Evolutionary conservation across 2,797 vertebrate species (phyloP).

Genomic region (Pyrocephalus nanus): DNA sequence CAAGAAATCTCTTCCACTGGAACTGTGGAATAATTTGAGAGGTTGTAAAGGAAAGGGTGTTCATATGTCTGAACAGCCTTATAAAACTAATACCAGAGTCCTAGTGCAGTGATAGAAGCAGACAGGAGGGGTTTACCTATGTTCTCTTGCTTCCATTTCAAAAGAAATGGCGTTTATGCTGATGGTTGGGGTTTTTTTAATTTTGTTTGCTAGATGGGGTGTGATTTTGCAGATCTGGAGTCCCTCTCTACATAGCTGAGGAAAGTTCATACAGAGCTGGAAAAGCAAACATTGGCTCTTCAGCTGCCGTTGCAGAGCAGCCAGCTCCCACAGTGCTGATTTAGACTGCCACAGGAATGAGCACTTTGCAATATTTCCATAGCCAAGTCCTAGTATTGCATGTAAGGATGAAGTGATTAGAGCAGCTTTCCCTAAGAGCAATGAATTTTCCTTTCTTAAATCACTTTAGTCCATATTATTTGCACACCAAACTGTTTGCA

Average conservation of each 20-base stretch:
- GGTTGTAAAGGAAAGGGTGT: not conserved
- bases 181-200: not conserved
- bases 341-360: not conserved
- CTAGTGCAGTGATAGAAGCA: not conserved
- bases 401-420: not conserved
- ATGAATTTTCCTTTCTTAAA: not conserved
- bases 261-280: not conserved
- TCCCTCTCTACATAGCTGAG: not conserved
- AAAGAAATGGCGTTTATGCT: not conserved
- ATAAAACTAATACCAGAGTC: not conserved
- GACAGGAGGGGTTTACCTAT: not conserved
- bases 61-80: not conserved
- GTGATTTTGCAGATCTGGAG: not conserved
- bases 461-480: not conserved
- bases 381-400: not conserved
- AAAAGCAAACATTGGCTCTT: not conserved
- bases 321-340: not conserved
- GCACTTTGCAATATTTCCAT: not conserved
- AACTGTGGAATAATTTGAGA: not conserved
- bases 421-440: not conserved
- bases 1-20: not conserved
- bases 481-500: not conserved
- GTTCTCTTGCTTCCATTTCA: not conserved
- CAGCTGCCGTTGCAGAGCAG: not conserved
- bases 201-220: not conserved